Evolutionary conservation across 2,797 vertebrate genomes (phyloP).

Genomic region (Centropyge bicolor): DNA sequence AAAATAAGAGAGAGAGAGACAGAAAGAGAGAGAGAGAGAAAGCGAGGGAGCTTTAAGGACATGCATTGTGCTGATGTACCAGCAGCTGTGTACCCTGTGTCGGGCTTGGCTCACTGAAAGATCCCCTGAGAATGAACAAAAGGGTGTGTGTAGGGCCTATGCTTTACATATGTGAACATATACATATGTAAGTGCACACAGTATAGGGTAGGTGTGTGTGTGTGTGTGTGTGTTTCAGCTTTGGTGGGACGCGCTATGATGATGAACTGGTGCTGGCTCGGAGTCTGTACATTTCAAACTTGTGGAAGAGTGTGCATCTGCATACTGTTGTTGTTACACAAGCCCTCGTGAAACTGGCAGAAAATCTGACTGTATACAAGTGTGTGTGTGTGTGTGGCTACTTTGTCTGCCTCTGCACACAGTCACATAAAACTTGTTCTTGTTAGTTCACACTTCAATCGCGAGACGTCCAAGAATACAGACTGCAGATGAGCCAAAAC

Average conservation of each 20-base stretch:
- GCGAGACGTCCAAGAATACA: slow-evolving; percentile 63
- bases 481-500: slow-evolving; percentile 43
- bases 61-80: slow-evolving; percentile 83
- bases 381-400: slow-evolving; percentile 24
- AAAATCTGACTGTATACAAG: slow-evolving; percentile 20
- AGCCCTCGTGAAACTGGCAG: slow-evolving; percentile 46
- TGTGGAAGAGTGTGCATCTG: slow-evolving; percentile 41
- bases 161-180: slow-evolving; percentile 49
- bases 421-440: slow-evolving; percentile 34
- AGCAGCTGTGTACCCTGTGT: slow-evolving; percentile 77
- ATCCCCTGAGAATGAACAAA: slow-evolving; percentile 85
- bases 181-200: slow-evolving; percentile 62
- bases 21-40: slow-evolving; percentile 25
- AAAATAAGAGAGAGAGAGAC: slow-evolving; percentile 58
- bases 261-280: slow-evolving; percentile 61
- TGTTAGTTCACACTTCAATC: slow-evolving; percentile 7
- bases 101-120: slow-evolving; percentile 81
- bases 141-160: slow-evolving; percentile 63
- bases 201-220: slow-evolving; percentile 25
- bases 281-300: slow-evolving; percentile 47
- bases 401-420: slow-evolving; percentile 45
- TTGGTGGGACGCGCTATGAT: slow-evolving; percentile 58
- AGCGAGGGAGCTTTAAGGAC: slow-evolving; percentile 63
- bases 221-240: slow-evolving; percentile 63
- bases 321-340: slow-evolving; percentile 67